These are phyloP conservation scores for Apteryx owenii DNA, from an alignment of 2,113 vertebrate species.

Conservation along the genomic window DNA sequence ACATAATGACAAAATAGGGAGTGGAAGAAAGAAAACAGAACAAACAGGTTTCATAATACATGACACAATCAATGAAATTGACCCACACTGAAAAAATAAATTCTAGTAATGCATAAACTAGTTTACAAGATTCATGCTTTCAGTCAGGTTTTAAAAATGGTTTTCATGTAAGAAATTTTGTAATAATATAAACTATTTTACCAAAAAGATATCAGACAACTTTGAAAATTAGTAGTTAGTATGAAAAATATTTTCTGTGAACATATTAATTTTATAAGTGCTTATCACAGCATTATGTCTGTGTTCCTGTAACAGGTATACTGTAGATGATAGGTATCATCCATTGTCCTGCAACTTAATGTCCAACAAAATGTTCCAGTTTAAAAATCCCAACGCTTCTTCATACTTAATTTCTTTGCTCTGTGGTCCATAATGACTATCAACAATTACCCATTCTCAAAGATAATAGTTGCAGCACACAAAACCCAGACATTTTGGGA, in stretches of 20 bases:
- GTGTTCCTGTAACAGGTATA: neutral
- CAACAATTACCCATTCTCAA: neutral
- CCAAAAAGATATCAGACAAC: neutral
- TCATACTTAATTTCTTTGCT: neutral
- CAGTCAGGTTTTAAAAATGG: neutral
- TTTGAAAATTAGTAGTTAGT: neutral
- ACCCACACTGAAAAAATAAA: neutral
- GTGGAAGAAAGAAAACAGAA: neutral
- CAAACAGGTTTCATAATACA: neutral
- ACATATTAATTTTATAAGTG: neutral
- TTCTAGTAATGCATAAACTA: neutral
- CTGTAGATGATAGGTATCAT: neutral
- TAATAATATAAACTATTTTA: neutral
- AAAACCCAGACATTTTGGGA: neutral
- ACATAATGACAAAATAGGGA: neutral
- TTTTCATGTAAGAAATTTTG: neutral
- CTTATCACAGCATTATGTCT: neutral
- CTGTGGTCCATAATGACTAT: neutral
- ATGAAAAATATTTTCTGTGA: neutral
- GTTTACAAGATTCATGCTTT: neutral
- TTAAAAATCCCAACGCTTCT: neutral
- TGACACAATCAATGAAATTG: neutral
- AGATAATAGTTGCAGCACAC: neutral
- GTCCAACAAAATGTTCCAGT: neutral
- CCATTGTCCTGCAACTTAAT: neutral